A percentile compares a stretch with the other conserved stretches of the same genome.
phyloP scores from a whole-genome alignment of 2,888 invertebrate genomes.

The Zelleria hepariella region DNA sequence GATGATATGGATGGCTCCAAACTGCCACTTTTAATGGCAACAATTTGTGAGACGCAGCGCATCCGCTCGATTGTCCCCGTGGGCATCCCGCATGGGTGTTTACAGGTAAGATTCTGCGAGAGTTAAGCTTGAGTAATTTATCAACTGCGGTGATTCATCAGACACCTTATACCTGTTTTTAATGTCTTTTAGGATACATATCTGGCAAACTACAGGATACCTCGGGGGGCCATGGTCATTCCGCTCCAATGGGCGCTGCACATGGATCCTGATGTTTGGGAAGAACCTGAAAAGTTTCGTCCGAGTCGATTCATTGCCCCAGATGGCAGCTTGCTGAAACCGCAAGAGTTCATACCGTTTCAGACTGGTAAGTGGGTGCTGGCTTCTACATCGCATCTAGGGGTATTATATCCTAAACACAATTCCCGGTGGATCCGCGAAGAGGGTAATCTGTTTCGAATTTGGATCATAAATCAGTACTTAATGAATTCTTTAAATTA shows the following conservation, averaged over 20 bases:
- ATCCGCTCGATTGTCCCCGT: conserved; percentile 84
- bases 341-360: conserved; percentile 84
- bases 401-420: too few species aligned
- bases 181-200: conserved; percentile 63
- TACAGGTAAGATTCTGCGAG: conserved; percentile 33
- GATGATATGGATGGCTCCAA: conserved; percentile 68
- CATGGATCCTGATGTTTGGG: conserved; percentile 78
- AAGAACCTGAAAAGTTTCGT: conserved; percentile 76
- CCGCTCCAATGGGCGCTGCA: conserved; percentile 87
- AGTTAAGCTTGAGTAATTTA: background rate
- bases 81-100: conserved; percentile 87
- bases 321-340: conserved; percentile 74
- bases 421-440: too few species aligned
- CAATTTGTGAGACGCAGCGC: conserved; percentile 83
- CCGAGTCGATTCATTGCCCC: conserved; percentile 79
- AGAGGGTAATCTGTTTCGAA: too few species aligned
- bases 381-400: background rate
- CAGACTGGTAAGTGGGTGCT: conserved; percentile 75
- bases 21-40: conserved; percentile 78
- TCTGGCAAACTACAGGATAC: conserved; percentile 75
- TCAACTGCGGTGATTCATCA: background rate
- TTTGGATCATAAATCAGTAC: too few species aligned
- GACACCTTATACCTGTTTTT: conserved; percentile 1
- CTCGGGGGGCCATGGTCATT: conserved; percentile 81
- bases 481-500: too few species aligned